Evolutionary conservation across 2,888 invertebrate genomes (phyloP).

Genomic region (Catonia carolina): DNA sequence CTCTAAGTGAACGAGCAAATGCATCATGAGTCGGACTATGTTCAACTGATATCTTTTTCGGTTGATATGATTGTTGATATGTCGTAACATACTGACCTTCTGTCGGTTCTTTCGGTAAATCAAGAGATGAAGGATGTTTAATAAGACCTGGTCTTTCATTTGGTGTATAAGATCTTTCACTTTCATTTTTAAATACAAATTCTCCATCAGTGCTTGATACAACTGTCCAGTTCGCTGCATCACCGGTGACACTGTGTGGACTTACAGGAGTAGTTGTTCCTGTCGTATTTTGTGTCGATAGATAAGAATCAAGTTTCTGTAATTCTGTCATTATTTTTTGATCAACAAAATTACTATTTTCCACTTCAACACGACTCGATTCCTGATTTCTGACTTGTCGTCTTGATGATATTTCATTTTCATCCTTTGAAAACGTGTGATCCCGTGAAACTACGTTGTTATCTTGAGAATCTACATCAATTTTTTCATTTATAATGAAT

Average conservation of each 20-base stretch:
- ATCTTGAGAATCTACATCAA: background rate
- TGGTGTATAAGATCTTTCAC: background rate
- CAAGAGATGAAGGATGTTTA: conserved; percentile 28
- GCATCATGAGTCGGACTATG: conserved; percentile 67
- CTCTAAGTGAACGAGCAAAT: conserved; percentile 64
- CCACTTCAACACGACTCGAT: background rate
- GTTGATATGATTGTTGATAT: conserved; percentile 52
- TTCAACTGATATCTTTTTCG: conserved; percentile 54
- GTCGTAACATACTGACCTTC: conserved; percentile 51
- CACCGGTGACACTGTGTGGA: conserved; percentile 31
- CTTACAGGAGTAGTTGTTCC: conserved; percentile 42
- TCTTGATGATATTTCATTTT: too few species aligned
- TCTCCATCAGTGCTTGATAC: conserved; percentile 33
- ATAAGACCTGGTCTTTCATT: conserved; percentile 28
- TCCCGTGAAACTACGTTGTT: too few species aligned
- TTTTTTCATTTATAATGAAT: conserved; percentile 3
- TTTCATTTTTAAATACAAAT: conserved; percentile 32
- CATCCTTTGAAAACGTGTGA: too few species aligned
- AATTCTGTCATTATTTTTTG: conserved; percentile 58
- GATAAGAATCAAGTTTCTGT: conserved; percentile 48
- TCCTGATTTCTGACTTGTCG: background rate
- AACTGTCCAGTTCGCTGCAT: conserved; percentile 34
- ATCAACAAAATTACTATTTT: conserved; percentile 36
- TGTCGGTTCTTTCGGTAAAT: conserved; percentile 31
- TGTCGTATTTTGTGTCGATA: conserved; percentile 49